Conservation (phyloP, 2,113 vertebrate genomes). For the Trochalopteron elliotii region DNA sequence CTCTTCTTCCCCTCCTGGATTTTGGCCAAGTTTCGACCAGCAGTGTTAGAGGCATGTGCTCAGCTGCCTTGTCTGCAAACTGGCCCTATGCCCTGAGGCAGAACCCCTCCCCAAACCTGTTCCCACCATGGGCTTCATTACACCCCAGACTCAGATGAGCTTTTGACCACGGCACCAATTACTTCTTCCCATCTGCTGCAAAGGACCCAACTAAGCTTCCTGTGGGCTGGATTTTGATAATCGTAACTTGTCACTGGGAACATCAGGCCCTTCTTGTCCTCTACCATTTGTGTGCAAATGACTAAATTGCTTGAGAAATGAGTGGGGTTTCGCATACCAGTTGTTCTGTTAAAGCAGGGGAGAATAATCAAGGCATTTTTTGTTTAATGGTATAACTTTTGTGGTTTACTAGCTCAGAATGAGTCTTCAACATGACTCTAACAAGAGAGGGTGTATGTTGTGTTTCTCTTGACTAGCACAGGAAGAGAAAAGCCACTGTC, state of each 20-base stretch:
- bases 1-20: neutral
- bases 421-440: neutral
- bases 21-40: neutral
- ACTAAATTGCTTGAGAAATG: neutral
- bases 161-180: neutral
- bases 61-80: neutral
- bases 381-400: neutral
- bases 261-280: neutral
- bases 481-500: conserved; percentile 23
- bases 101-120: neutral
- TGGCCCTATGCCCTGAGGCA: neutral
- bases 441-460: neutral
- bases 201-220: neutral
- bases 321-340: neutral
- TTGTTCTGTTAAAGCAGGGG: neutral
- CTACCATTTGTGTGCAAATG: neutral
- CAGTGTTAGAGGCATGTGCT: neutral
- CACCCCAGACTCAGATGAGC: neutral
- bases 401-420: neutral
- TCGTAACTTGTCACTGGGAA: neutral
- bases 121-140: neutral
- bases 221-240: neutral
- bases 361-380: neutral
- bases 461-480: neutral
- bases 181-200: neutral